Evolutionary conservation across 2,113 vertebrate genomes (phyloP).

Genomic region (Edolisoma coerulescens): DNA sequence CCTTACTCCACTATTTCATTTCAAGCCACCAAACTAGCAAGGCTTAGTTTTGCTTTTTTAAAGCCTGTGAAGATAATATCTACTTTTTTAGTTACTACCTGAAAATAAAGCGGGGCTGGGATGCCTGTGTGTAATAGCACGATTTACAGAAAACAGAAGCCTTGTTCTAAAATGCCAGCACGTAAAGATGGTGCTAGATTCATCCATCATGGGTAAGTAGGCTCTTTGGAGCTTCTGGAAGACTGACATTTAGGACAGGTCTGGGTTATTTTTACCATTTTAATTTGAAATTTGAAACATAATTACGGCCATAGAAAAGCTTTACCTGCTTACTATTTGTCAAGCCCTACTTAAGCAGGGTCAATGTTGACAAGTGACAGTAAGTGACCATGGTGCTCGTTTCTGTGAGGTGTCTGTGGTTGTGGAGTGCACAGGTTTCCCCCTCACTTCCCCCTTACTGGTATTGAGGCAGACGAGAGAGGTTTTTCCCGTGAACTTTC

Average conservation of each 20-base stretch:
- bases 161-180: neutral
- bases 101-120: neutral
- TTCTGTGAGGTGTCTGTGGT: neutral
- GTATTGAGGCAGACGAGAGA: neutral
- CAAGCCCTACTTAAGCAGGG: neutral
- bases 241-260: neutral
- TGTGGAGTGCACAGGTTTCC: neutral
- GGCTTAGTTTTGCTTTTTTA: neutral
- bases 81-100: neutral
- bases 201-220: neutral
- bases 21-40: neutral
- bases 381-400: fast-evolving
- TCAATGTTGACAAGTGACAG: neutral
- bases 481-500: neutral
- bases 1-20: neutral
- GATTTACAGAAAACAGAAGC: neutral
- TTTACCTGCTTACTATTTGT: neutral
- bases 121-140: neutral
- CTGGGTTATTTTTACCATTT: neutral
- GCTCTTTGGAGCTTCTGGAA: neutral
- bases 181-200: neutral
- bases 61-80: neutral
- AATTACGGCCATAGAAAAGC: neutral
- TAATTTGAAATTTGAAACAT: neutral
- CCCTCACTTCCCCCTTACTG: neutral